A percentile compares a stretch with the other conserved stretches of the same genome.
phyloP scores from a whole-genome alignment of 30 jellyfish, hydroid and myxozoan genomes.

The Aurelia aurita complex sp. Pacific region DNA sequence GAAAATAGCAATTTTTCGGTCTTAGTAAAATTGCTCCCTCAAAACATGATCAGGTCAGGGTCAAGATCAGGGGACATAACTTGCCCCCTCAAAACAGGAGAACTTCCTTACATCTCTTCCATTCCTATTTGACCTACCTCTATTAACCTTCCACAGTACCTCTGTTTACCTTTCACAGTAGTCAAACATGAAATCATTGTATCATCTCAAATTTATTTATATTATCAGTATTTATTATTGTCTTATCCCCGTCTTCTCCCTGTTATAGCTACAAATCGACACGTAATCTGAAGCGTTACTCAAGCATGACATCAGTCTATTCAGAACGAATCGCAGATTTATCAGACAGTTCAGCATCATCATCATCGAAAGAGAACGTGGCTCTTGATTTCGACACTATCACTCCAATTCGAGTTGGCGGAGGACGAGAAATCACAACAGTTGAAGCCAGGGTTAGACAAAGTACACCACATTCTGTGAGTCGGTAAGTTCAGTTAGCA shows the following conservation, averaged over 20 bases:
- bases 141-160: too few relatives aligned
- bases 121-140: too few relatives aligned
- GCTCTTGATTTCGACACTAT: constrained; percentile 49
- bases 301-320: constrained; percentile 99
- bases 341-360: constrained; percentile 53
- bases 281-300: constrained; percentile 90
- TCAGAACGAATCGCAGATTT: constrained; percentile 57
- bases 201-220: too few relatives aligned
- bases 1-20: too few relatives aligned
- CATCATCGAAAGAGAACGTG: constrained; percentile 59
- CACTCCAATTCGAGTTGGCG: constrained; percentile 46
- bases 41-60: too few relatives aligned
- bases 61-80: too few relatives aligned
- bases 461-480: constrained; percentile 15
- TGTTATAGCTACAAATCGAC: constrained; percentile 84
- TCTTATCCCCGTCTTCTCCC: not conserved
- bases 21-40: too few relatives aligned
- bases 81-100: too few relatives aligned
- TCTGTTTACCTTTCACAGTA: too few relatives aligned
- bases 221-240: too few relatives aligned
- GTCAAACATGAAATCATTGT: too few relatives aligned
- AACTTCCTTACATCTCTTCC: too few relatives aligned
- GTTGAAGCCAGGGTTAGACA: constrained; percentile 44
- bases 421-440: constrained; percentile 42
- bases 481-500: constrained; percentile 4